A percentile compares a stretch with the other conserved stretches of the same genome.
Evolutionary conservation across 2,113 vertebrate genomes (phyloP).

Genomic region (Esox niger): DNA sequence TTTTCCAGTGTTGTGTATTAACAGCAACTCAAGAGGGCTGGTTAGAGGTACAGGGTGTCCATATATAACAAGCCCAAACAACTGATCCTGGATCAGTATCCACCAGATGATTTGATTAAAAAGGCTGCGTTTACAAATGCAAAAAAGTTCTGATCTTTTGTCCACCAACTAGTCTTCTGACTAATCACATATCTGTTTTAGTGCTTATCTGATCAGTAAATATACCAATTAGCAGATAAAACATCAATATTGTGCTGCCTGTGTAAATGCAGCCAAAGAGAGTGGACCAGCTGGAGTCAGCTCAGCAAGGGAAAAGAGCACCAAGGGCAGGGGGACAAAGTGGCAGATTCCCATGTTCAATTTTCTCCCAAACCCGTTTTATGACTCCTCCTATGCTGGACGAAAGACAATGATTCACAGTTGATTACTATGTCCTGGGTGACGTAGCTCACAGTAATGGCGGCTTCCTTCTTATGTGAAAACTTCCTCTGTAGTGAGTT

Average conservation of each 20-base stretch:
- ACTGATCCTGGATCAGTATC: constrained; percentile 15
- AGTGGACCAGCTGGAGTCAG: background rate
- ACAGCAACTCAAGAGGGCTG: background rate
- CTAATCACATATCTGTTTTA: too few species aligned
- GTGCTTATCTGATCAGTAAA: too few species aligned
- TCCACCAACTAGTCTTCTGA: too few species aligned
- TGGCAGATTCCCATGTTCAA: constrained; percentile 1
- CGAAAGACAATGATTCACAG: constrained; percentile 24
- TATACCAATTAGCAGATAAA: too few species aligned
- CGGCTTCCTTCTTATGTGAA: constrained; percentile 1
- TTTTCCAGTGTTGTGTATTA: background rate
- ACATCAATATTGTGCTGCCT: too few species aligned
- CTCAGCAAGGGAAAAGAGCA: constrained; percentile 12
- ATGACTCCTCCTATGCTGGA: background rate
- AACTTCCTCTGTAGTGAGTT: constrained; percentile 22
- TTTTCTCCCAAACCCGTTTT: background rate
- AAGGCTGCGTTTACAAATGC: too few species aligned
- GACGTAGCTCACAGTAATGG: constrained; percentile 36
- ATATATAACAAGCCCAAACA: constrained; percentile 2
- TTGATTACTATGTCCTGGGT: constrained; percentile 18
- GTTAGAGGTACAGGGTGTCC: constrained; percentile 18
- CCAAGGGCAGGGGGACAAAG: background rate
- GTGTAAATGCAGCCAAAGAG: too few species aligned
- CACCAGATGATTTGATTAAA: background rate
- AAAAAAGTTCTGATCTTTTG: too few species aligned